A percentile compares a stretch with the other conserved stretches of the same genome.
Evolutionary conservation across 2,797 vertebrate species (phyloP).

Genomic region (Tachyglossus aculeatus): DNA sequence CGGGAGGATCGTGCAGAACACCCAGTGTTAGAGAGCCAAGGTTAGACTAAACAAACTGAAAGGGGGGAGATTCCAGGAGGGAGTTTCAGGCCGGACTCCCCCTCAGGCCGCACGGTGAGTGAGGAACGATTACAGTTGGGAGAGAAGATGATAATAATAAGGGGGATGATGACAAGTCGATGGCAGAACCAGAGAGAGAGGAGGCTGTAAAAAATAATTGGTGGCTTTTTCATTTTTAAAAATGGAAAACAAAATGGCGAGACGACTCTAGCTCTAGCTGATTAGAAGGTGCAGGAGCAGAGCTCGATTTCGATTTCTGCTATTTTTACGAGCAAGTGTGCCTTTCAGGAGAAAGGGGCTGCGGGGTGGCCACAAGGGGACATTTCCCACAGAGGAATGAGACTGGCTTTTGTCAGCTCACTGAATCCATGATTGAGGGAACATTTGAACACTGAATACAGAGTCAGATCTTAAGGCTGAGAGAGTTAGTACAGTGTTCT

Average conservation of each 20-base stretch:
- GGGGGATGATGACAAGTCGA: background rate
- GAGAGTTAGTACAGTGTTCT: no score
- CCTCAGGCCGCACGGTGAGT: background rate
- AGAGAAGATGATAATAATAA: background rate
- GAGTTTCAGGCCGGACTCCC: background rate
- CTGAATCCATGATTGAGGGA: background rate
- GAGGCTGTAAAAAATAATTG: background rate
- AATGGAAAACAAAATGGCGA: no score
- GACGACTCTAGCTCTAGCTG: slow-evolving; percentile 24
- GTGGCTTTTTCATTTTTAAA: slow-evolving; percentile 22
- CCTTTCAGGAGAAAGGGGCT: background rate
- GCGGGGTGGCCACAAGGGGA: no score
- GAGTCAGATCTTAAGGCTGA: background rate
- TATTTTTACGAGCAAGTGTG: background rate
- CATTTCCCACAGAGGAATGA: no score
- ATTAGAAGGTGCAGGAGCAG: background rate
- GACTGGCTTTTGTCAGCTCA: no score
- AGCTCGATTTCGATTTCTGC: slow-evolving; percentile 14
- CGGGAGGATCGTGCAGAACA: background rate
- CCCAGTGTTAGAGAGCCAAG: background rate
- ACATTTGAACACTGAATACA: background rate
- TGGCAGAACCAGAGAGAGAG: background rate
- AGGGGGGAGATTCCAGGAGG: background rate
- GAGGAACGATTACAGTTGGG: background rate
- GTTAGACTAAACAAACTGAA: background rate